Evolutionary conservation across 2,113 vertebrate species (phyloP).

Genomic region (Origma solitaria): DNA sequence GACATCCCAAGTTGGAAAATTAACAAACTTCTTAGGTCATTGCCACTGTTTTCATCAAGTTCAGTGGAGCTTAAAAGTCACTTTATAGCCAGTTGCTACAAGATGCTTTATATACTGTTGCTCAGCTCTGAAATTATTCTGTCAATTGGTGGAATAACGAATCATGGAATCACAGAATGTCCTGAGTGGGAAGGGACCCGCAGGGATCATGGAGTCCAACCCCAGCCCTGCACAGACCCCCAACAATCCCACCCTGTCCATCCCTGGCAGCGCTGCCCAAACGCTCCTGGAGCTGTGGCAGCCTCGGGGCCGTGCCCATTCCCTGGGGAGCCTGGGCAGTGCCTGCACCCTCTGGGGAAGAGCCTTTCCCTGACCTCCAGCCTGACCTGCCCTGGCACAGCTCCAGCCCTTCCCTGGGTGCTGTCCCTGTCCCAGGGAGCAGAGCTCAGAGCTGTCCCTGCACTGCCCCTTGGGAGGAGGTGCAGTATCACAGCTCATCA

Average conservation of each 20-base stretch:
- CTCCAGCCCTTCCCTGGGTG: not conserved
- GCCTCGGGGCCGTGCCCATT: not conserved
- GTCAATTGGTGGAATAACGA: not conserved
- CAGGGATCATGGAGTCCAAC: fast-evolving
- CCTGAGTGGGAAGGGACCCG: not conserved
- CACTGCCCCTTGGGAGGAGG: not conserved
- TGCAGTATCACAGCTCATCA: not conserved
- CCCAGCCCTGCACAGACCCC: not conserved
- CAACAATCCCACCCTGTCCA: not conserved
- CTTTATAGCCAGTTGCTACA: not conserved
- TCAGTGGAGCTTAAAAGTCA: not conserved
- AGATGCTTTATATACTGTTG: not conserved
- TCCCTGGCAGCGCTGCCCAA: fast-evolving
- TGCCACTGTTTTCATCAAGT: not conserved
- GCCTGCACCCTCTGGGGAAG: not conserved
- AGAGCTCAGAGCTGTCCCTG: not conserved
- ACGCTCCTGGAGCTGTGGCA: not conserved
- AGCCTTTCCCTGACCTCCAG: fast-evolving
- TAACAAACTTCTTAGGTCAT: not conserved
- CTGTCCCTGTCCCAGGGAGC: fast-evolving
- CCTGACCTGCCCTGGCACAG: not conserved
- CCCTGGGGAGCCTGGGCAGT: not conserved
- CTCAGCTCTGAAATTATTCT: not conserved
- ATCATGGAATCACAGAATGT: not conserved
- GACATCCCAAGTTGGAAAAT: not conserved